Evolutionary conservation across 2,113 vertebrate species (phyloP).

Genomic region (Gambusia holbrooki): DNA sequence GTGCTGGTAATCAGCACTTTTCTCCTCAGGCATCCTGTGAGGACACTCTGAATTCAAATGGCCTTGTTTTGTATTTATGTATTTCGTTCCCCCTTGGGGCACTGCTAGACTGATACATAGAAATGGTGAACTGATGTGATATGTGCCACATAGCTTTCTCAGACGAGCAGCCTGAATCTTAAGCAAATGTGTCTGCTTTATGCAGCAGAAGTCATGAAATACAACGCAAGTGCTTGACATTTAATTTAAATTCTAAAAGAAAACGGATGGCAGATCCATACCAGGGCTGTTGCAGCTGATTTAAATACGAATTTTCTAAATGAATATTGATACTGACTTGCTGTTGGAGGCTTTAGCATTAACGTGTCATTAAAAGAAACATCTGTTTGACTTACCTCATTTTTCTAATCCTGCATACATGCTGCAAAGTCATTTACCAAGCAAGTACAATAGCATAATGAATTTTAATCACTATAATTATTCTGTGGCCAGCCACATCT

Average conservation of each 20-base stretch:
- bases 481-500: constrained; percentile 16
- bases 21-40: constrained; percentile 46
- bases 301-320: constrained; percentile 10
- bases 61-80: constrained; percentile 61
- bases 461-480: constrained; percentile 59
- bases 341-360: constrained; percentile 22
- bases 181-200: constrained; percentile 24
- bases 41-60: constrained; percentile 49
- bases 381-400: constrained; percentile 46
- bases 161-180: constrained; percentile 40
- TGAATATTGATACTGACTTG: constrained; percentile 47
- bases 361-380: constrained; percentile 45
- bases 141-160: constrained; percentile 34
- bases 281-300: constrained; percentile 14
- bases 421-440: constrained; percentile 28
- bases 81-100: constrained; percentile 42
- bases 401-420: constrained; percentile 42
- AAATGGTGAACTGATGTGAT: constrained; percentile 59
- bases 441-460: constrained; percentile 32
- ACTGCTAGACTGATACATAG: constrained; percentile 17
- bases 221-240: constrained; percentile 18
- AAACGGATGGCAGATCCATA: constrained; percentile 5
- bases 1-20: constrained; percentile 51
- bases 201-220: constrained; percentile 26
- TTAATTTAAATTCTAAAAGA: constrained; percentile 44